These are phyloP conservation scores for Aleiodes sp. DNA, from an alignment of 1,140 invertebrate genomes.

Conservation along the genomic window DNA sequence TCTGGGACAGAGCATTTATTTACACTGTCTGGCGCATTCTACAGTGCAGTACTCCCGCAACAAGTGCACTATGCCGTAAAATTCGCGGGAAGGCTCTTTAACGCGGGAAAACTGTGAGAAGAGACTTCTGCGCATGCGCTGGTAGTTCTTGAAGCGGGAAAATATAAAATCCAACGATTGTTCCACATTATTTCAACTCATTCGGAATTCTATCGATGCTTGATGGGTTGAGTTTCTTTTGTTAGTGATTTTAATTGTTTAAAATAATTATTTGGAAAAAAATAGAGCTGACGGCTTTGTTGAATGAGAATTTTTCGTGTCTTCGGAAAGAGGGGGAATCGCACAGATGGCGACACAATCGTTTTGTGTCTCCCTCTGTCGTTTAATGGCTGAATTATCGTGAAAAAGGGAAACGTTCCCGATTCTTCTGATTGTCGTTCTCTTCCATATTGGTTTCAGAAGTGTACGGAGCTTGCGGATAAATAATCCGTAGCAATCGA, in stretches of 20 bases:
- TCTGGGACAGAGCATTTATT: too few species aligned
- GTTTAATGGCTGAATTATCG: background rate
- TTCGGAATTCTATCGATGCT: too few species aligned
- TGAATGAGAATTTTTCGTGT: background rate
- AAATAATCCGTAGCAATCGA: conserved; percentile 50
- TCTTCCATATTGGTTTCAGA: conserved; percentile 52
- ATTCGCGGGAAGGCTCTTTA: conserved; percentile 46
- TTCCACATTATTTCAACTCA: too few species aligned
- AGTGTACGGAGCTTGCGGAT: conserved; percentile 33
- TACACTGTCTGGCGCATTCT: background rate
- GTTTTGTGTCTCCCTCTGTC: background rate
- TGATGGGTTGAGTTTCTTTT: too few species aligned
- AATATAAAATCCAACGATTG: background rate
- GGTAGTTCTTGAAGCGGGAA: background rate
- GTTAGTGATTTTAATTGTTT: too few species aligned
- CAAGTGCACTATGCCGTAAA: conserved; percentile 30
- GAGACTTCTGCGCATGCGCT: conserved; percentile 8
- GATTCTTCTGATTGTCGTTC: conserved; percentile 22
- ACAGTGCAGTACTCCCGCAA: background rate
- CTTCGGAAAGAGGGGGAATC: background rate
- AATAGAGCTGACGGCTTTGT: too few species aligned
- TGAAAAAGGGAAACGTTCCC: conserved; percentile 22
- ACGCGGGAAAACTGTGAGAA: conserved; percentile 42
- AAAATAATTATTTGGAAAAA: too few species aligned
- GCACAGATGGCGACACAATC: background rate